Percentiles rank a stretch among this genome's conserved stretches.
These are phyloP conservation scores for Sylvia atricapilla DNA, from an alignment of 2,113 vertebrate genomes.

Conservation along the genomic window DNA sequence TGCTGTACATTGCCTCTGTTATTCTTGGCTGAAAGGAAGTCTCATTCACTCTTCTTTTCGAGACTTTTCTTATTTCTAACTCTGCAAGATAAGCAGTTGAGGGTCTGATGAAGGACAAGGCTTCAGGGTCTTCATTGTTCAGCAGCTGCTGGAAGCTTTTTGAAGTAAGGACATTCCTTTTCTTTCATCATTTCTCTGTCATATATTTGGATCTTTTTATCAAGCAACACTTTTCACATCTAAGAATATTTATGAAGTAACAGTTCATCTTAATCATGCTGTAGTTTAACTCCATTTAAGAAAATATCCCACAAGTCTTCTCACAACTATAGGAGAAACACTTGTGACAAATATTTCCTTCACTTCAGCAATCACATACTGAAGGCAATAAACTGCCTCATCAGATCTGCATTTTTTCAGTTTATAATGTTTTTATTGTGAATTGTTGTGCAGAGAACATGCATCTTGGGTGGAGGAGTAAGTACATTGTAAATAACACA, in stretches of 20 bases:
- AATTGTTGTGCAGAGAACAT: neutral
- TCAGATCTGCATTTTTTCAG: neutral
- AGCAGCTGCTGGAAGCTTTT: slow-evolving; percentile 21
- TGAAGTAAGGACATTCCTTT: neutral
- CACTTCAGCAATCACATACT: neutral
- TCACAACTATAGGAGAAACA: neutral
- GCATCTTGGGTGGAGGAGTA: neutral
- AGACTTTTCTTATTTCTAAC: neutral
- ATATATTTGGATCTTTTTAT: neutral
- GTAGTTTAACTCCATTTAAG: slow-evolving; percentile 3
- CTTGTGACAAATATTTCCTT: neutral
- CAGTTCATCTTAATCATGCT: slow-evolving; percentile 5
- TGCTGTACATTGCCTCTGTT: neutral
- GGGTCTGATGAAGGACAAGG: neutral
- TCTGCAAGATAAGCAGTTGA: neutral
- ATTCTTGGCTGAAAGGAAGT: neutral
- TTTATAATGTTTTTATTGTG: neutral
- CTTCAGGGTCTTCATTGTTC: neutral
- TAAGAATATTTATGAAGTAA: slow-evolving; percentile 33
- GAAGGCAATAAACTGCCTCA: neutral
- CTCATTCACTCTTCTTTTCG: neutral
- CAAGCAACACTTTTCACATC: slow-evolving; percentile 9
- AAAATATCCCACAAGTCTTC: neutral
- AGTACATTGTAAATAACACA: neutral
- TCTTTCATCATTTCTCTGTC: neutral